Base-by-base conservation (phyloP, 2,888 invertebrate species). In the Hypomecis atomaria region DNA sequence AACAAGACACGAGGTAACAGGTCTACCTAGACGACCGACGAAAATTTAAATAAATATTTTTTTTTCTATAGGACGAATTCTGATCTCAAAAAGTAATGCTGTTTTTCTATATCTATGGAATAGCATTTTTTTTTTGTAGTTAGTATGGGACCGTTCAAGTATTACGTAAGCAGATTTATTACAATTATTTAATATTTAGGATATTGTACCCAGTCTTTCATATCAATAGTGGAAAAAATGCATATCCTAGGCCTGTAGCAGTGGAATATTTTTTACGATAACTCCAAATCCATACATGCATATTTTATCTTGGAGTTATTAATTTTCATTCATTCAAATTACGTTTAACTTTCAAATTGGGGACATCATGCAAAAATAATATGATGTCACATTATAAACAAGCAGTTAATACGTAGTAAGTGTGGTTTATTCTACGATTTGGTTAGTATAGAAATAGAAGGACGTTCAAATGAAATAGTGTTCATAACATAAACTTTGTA, bases 321-420 rank as follows among this genome's bases (percentile, higher is more conserved):
- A 57, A 52, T 57, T 45, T 62, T 57, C 57, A 62, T 62, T 50
- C 9, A 50, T 55, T 62, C 9, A 43, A 55, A 57, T 57, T 52
- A 57, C 23, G 52, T 23, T 48, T 43, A 34, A 38, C 54, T 55
- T 63, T 59, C 58, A 59, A 59, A 59, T 54, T 37, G 43, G 59
- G 43, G 13, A 13, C 53, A 34, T 2, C 34, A 8, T 34, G 38
- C 13, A 45, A 33, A 37, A 9, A 23, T 44, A 40, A 34, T 47
- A 33, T 53, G 36, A 33, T 33, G 11, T n/a, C 6, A 36, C 9
- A 13, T 34, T 38, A 43, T 56, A 44, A 38, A 13, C 6, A 0
- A 40, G 52, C 9, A 49, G 4, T 37, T 4, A 23, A 3, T 34
- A 10, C 47, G 5, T 34, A 34, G 34, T 47, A 34, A 10, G 5